Evolutionary conservation across 2,113 vertebrate genomes (phyloP), one percentile per base, ranked within the genome.

Genomic region (Raja brachyura): DNA sequence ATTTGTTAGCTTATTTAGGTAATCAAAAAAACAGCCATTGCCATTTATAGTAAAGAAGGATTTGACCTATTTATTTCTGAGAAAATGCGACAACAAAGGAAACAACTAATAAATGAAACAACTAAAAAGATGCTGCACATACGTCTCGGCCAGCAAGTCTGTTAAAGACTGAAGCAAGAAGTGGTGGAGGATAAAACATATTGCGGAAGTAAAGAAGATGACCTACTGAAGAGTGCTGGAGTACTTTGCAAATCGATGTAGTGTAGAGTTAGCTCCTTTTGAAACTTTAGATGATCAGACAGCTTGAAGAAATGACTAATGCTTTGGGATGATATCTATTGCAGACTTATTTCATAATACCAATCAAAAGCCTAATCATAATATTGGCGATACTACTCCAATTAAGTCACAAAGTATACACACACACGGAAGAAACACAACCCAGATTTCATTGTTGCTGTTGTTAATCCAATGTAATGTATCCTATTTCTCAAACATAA

Each of bases 401-500:
- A 66, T 31, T 88, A 61, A 88, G 83, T 18, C 83, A 88, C 28
- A 66, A n/a, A 83, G 28, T 66, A 16, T 18, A 3, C 59, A 88
- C 25, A 31, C 25, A 31, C 83, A 88, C 61, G 20, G 61, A 63
- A 63, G 83, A 88, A 88, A 66, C 28, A 88, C 14, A 88, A 31
- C 83, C n/a, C 28, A 63, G 10, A 88, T 63, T 66, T 88, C 61
- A 63, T 88, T 66, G 59, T 66, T 66, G n/a, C 56, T 31, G 59
- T 88, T 88, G 28, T 66, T 88, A 88, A 88, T 63, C 83, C n/a
- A 31, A 63, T 63, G 83, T 63, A 66, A 66, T 66, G 83, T 31
- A 83, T 83, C 79, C n/a, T 31, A 31, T 88, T 18, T 88, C 83
- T 88, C 31, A 31, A 88, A 66, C 83, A 88, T 88, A 88, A 63